Conservation (phyloP, 2,797 vertebrate genomes). For the Enteromius argenteus region DNA sequence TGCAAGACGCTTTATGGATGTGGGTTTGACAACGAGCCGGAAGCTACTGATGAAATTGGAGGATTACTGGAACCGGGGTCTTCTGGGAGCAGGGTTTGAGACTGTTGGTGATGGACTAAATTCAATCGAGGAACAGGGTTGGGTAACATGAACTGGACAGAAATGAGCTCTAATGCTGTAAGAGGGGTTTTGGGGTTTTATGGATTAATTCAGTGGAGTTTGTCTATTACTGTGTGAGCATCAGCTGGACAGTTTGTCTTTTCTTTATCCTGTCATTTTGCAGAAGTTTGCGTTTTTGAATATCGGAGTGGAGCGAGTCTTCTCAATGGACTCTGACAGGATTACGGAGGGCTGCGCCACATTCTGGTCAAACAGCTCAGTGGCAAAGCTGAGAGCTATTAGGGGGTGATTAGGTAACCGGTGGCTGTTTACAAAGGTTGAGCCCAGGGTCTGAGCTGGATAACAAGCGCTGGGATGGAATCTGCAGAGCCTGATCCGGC, state of each 20-base stretch:
- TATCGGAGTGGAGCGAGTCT: conserved; percentile 32
- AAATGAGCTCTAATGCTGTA: conserved; percentile 43
- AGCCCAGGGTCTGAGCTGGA: conserved; percentile 50
- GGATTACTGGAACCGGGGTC: conserved; percentile 50
- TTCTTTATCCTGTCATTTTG: conserved; percentile 40
- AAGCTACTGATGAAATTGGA: conserved; percentile 49
- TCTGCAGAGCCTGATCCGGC: conserved; percentile 58
- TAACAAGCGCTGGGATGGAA: conserved; percentile 52
- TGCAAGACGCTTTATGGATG: conserved; percentile 37
- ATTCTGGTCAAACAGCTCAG: conserved; percentile 56
- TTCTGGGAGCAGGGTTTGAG: conserved; percentile 45
- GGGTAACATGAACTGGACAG: conserved; percentile 51
- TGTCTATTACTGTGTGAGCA: conserved; percentile 5
- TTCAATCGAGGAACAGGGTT: conserved; percentile 48
- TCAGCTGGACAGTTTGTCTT: conserved; percentile 40
- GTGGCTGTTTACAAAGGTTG: conserved; percentile 61
- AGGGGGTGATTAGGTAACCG: conserved; percentile 64
- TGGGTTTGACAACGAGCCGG: conserved; percentile 50
- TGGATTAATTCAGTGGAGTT: conserved; percentile 45
- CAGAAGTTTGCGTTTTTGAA: conserved; percentile 50
- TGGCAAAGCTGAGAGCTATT: conserved; percentile 59
- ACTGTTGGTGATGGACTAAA: conserved; percentile 51
- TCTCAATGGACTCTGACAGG: conserved; percentile 47
- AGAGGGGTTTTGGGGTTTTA: conserved; percentile 48
- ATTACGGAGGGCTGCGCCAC: conserved; percentile 48